phyloP scores from a whole-genome alignment of 2,797 vertebrate genomes.

The Sarcoramphus papa region DNA sequence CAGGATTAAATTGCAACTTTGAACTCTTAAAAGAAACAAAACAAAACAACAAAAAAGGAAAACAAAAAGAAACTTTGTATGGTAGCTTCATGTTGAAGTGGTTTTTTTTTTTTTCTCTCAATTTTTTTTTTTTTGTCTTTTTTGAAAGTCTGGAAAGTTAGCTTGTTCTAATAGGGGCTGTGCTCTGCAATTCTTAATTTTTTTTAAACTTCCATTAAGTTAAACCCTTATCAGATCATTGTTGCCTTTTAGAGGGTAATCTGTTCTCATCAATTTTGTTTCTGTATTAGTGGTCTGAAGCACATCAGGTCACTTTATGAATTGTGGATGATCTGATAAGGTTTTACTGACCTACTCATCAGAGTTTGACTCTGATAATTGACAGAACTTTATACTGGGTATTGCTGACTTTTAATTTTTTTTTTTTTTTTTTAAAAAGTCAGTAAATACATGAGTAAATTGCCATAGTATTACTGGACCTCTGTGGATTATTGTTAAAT shows the following conservation, averaged over 20 bases:
- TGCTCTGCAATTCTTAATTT: conserved; percentile 77
- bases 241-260: conserved; percentile 60
- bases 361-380: conserved; percentile 74
- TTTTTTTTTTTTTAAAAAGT: conserved; percentile 62
- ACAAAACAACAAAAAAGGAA: conserved; percentile 17
- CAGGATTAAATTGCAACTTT: conserved; percentile 84
- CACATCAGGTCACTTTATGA: conserved; percentile 58
- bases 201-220: conserved; percentile 57
- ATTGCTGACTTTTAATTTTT: conserved; percentile 70
- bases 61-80: conserved; percentile 75
- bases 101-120: neutral
- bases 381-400: conserved; percentile 69
- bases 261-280: conserved; percentile 63
- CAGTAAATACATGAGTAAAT: conserved; percentile 71
- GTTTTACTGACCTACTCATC: conserved; percentile 71
- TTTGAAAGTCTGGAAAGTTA: conserved; percentile 80
- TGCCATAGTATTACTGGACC: conserved; percentile 74
- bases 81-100: conserved; percentile 96
- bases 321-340: conserved; percentile 75
- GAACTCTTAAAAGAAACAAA: conserved; percentile 72
- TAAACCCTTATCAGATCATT: conserved; percentile 79
- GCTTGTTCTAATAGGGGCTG: conserved; percentile 83
- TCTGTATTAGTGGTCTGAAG: conserved; percentile 62
- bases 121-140: conserved; percentile 56
- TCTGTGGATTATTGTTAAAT: conserved; percentile 75